phyloP scores from a whole-genome alignment of 2,888 invertebrate species.

The Caenorhabditis sp. region DNA sequence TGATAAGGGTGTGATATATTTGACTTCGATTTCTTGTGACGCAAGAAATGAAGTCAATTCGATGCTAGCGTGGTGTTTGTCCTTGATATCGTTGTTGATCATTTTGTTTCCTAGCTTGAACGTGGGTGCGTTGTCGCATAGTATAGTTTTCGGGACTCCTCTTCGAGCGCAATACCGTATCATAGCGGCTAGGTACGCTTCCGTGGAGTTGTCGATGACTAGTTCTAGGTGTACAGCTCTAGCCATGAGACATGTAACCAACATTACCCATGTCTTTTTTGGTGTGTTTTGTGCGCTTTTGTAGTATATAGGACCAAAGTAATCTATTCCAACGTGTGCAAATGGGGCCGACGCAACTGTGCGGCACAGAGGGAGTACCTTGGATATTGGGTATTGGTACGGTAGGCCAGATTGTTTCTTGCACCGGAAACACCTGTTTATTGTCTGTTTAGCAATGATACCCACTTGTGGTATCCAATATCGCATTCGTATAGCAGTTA shows the following conservation, averaged over 20 bases:
- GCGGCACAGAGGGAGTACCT: background rate
- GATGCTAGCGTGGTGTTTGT: background rate
- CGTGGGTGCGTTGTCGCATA: background rate
- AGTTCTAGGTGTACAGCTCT: background rate
- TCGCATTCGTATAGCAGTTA: no score
- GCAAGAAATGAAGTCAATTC: background rate
- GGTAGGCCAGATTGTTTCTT: no score
- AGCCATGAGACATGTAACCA: conserved; percentile 2
- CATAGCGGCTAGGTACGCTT: background rate
- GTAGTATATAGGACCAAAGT: background rate
- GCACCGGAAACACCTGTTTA: background rate
- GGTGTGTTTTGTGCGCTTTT: no score
- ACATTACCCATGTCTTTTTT: background rate
- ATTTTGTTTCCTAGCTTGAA: background rate
- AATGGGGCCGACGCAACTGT: background rate
- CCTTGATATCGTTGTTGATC: background rate
- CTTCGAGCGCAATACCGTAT: background rate
- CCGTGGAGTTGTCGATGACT: background rate
- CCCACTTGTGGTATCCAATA: no score
- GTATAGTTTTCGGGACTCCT: background rate
- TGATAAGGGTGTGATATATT: background rate
- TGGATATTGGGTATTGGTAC: background rate
- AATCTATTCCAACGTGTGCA: background rate
- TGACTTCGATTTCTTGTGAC: background rate
- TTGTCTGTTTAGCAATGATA: no score